Evolutionary conservation across 2,797 vertebrate genomes (phyloP).

Genomic region (Coracias cyanogaster): DNA sequence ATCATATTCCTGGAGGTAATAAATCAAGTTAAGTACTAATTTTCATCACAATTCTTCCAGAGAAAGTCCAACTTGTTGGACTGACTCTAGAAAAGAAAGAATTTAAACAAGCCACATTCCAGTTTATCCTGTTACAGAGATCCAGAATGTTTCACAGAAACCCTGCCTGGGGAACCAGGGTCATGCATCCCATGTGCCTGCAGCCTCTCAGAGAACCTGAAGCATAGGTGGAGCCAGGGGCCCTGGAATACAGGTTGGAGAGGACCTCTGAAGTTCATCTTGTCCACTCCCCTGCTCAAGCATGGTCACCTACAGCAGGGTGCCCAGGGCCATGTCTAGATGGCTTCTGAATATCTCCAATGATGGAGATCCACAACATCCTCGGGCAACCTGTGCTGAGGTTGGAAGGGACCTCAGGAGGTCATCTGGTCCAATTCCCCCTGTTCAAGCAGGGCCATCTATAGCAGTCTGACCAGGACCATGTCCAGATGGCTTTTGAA

Average conservation of each 20-base stretch:
- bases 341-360: no score
- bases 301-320: no score
- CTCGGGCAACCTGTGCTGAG: not conserved
- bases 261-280: no score
- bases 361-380: no score
- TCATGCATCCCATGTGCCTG: not conserved
- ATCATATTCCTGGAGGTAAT: not conserved
- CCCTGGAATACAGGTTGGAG: not conserved
- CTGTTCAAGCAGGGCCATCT: not conserved
- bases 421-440: not conserved
- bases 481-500: not conserved
- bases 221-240: not conserved
- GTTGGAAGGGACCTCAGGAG: not conserved
- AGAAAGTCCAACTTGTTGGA: not conserved
- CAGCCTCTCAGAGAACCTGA: no score
- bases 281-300: no score
- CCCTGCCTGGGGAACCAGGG: rapidly evolving
- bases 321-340: no score
- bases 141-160: not conserved
- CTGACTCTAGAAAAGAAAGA: not conserved
- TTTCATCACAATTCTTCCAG: not conserved
- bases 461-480: not conserved
- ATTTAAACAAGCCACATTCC: not conserved
- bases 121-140: not conserved
- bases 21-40: not conserved